Base-by-base conservation (phyloP, 2,888 invertebrate genomes). In the Beris chalybata region DNA sequence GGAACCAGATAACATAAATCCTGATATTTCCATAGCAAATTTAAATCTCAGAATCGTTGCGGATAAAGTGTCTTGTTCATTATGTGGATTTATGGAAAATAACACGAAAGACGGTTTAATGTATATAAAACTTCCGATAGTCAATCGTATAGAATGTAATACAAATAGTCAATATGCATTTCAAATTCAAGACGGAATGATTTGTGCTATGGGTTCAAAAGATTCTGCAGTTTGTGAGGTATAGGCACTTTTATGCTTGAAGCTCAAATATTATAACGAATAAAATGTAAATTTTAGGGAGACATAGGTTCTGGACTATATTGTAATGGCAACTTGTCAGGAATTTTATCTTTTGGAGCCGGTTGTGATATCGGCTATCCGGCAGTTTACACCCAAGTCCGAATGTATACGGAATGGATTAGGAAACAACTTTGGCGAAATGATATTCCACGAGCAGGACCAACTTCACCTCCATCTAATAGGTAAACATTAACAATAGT, bases 241-340 rank as follows among this genome's bases (percentile, higher is more conserved):
- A 50, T 15, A 22, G 22, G 22, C 22, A 22, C 22, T 22, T 22
- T 22, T 22, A 22, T 6, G n/a, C 5, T 4, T 53, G 53, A 13
- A 12, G 11, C 9, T 22, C 2, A 4, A 12, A 22, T 22, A 15
- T n/a, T 13, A 13, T 50, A 12, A 2, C 12, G n/a, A 29, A 53
- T 4, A 9, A 53, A 13, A 53, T 22, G 12, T 4, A 22, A 12
- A 7, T 57, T 44, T 22, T 57, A 50, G 56, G 53, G 13, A 58
- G 68, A 64, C 57, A 65, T 7, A 47, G 70, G 70, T 32, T 66
- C 69, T 22, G 69, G 68, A 11, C 56, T 70, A 12, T 66, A 65
- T 15, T 70, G 70, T 61, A 53, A 56, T 56, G 55, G 63, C 5
- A 58, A 59, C 38, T 45, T 70, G 11, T 64, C 65, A n/a, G 70